Evolutionary conservation across 2,113 vertebrate genomes (phyloP).

Genomic region (Saguinus midas): DNA sequence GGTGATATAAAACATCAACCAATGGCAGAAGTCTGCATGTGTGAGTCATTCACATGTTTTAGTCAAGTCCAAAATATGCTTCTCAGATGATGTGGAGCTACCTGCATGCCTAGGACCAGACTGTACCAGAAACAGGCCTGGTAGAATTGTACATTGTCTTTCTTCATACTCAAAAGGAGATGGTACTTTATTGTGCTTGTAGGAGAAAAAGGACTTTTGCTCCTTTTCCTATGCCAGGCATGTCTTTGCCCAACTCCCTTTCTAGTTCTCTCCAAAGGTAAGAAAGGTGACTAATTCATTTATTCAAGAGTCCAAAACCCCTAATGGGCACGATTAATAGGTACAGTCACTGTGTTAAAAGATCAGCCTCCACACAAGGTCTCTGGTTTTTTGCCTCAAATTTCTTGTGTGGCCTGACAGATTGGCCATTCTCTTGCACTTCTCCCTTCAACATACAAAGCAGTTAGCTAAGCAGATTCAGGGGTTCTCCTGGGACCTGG

Average conservation of each 20-base stretch:
- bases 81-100: neutral
- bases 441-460: neutral
- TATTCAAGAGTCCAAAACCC: neutral
- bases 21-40: neutral
- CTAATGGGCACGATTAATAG: neutral
- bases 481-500: neutral
- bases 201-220: neutral
- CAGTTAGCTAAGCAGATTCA: neutral
- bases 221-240: neutral
- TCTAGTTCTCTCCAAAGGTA: neutral
- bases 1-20: slow-evolving; percentile 16
- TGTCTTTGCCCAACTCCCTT: neutral
- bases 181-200: neutral
- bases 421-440: neutral
- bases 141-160: neutral
- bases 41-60: neutral
- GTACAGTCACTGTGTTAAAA: neutral
- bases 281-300: neutral
- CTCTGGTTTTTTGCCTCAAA: neutral
- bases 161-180: neutral
- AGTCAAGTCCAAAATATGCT: neutral
- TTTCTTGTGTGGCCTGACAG: neutral
- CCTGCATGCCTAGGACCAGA: neutral
- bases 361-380: neutral
- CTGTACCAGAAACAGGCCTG: neutral